Conservation (phyloP, 1,140 invertebrate species). For the Asbolus verrucosus region DNA sequence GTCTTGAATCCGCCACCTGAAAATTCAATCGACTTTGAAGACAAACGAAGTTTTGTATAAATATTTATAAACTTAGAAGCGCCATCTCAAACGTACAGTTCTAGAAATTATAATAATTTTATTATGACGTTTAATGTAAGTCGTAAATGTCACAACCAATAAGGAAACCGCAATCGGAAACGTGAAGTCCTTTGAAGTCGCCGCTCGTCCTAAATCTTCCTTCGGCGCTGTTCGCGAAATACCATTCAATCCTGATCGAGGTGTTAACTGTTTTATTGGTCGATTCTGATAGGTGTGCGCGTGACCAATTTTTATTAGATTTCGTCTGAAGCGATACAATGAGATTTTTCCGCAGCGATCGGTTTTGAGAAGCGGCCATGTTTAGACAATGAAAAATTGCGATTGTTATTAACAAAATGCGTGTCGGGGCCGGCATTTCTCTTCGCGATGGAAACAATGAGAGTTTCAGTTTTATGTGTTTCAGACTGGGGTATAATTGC, state of each 20-base stretch:
- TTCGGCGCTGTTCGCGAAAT: background rate
- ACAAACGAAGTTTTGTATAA: no score
- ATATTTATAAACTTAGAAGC: no score
- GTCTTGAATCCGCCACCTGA: no score
- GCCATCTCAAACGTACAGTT: background rate
- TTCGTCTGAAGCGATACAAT: slow-evolving; percentile 12
- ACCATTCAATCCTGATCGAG: background rate
- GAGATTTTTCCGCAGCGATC: slow-evolving; percentile 23
- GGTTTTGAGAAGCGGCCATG: slow-evolving; percentile 6
- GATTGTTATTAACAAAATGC: slow-evolving; percentile 29
- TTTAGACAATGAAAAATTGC: slow-evolving; percentile 33
- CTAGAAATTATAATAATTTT: background rate
- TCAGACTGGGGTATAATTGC: slow-evolving; percentile 40
- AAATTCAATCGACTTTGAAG: no score
- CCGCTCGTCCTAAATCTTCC: background rate
- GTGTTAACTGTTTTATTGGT: slow-evolving; percentile 20
- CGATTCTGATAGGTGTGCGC: no score
- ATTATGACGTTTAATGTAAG: background rate
- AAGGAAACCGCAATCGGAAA: background rate
- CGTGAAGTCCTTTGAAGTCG: slow-evolving; percentile 6
- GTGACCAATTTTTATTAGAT: slow-evolving; percentile 24
- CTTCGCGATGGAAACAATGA: slow-evolving; percentile 38
- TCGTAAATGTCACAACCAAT: background rate
- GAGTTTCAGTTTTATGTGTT: slow-evolving; percentile 43
- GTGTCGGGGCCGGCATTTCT: slow-evolving; percentile 28